Evolutionary conservation across 2,113 vertebrate genomes (phyloP).

Genomic region (Phaethornis superciliosus): DNA sequence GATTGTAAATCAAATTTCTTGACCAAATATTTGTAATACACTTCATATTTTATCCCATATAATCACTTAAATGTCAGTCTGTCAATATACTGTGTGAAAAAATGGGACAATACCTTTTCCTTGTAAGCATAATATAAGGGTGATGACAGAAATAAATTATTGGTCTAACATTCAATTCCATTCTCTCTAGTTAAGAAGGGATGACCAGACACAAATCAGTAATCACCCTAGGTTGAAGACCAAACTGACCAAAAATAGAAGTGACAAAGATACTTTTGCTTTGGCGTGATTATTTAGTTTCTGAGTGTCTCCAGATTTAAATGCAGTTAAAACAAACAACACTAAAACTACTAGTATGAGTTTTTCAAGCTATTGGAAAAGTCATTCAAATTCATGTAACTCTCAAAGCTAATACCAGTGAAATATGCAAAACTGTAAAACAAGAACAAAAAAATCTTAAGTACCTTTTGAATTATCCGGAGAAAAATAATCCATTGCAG

Average conservation of each 20-base stretch:
- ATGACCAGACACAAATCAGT: not conserved
- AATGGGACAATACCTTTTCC: not conserved
- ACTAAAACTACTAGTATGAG: not conserved
- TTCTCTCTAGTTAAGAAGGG: not conserved
- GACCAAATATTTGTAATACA: not conserved
- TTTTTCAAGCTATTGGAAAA: not conserved
- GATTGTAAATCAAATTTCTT: not conserved
- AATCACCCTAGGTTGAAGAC: not conserved
- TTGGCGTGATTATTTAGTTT: not conserved
- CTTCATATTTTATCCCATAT: not conserved
- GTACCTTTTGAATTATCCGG: slow-evolving; percentile 92
- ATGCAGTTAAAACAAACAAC: not conserved
- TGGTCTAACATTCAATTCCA: not conserved
- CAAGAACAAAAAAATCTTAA: not conserved
- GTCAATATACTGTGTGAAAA: not conserved
- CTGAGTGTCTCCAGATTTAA: not conserved
- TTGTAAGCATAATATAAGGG: not conserved
- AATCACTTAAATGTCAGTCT: not conserved
- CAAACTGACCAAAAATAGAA: not conserved
- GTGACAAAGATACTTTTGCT: not conserved
- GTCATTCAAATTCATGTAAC: not conserved
- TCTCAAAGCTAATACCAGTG: not conserved
- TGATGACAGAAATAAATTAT: not conserved
- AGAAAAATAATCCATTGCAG: slow-evolving; percentile 86
- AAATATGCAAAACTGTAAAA: not conserved